Base-by-base conservation (phyloP, 1,140 invertebrate species). In the Camponotus pennsylvanicus region DNA sequence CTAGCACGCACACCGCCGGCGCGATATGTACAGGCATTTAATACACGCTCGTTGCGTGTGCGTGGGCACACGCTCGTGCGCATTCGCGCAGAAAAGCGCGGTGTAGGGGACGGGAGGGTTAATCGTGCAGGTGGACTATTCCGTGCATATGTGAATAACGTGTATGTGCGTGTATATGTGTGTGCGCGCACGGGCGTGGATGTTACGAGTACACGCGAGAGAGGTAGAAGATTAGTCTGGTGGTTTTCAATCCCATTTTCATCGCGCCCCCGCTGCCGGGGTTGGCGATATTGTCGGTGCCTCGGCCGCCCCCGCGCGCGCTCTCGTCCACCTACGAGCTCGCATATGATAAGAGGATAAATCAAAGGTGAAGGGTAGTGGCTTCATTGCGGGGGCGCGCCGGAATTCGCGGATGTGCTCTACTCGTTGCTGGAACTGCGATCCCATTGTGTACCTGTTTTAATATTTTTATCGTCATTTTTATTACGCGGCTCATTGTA, bases 161-260 rank as follows among this genome's bases (percentile, higher is more conserved):
- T 8, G 59, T 49, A 70, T 85, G 86, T 78, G 87, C 40, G 78
- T 82, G 67, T 34, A 49, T n/a, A 57, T 7, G 52, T n/a, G 83
- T 61, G 82, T 75, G 59, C 71, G 88, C 82, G 63, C 57, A 86
- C 87, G 86, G 88, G 73, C 57, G 83, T 85, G 59, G 82, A 92
- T 92, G 91, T 92, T 91, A 86, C 88, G 91, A 82, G 77, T 78
- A 90, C 86, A 61, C 87, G 86, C 59, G 61, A 82, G 88, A 88
- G 80, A 85, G 82, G 79, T 83, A 88, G 87, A 57, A 93, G 93
- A 94, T 94, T 94, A 94, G 93, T 91, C 91, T 92, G 90, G 92
- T 91, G 92, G 93, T 94, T 94, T 94, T 94, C 93, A 94, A 94
- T 94, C 93, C 92, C 93, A 94, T 94, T 94, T 94, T 94, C 93